phyloP scores from a whole-genome alignment of 2,113 vertebrate genomes.

The Vicugna pacos region DNA sequence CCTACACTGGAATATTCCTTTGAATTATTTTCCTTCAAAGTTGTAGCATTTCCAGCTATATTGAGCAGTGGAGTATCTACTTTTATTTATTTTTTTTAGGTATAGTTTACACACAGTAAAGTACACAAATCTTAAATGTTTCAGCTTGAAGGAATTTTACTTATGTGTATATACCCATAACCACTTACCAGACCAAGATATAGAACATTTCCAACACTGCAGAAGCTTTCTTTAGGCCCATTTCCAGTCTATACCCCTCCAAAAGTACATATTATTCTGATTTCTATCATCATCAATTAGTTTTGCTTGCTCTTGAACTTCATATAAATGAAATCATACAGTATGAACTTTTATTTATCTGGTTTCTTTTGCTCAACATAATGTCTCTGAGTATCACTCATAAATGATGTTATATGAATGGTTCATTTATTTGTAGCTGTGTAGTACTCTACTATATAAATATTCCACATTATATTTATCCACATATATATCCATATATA shows the following conservation, averaged over 20 bases:
- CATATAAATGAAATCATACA: not conserved
- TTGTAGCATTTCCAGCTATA: not conserved
- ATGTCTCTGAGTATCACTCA: not conserved
- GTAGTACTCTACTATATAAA: not conserved
- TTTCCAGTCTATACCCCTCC: not conserved
- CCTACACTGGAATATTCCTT: not conserved
- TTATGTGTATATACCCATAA: not conserved
- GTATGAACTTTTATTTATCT: not conserved
- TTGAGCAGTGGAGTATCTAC: not conserved
- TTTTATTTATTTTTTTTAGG: not conserved
- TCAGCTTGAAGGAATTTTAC: not conserved
- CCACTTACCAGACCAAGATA: not conserved
- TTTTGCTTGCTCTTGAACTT: slow-evolving; percentile 22
- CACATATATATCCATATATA: not conserved
- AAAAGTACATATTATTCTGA: not conserved
- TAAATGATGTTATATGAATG: not conserved
- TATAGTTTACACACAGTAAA: not conserved
- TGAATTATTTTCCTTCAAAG: slow-evolving; percentile 4
- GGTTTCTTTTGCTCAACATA: slow-evolving; percentile 24
- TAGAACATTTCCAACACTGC: not conserved
- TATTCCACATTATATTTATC: slow-evolving; percentile 7
- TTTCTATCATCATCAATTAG: not conserved
- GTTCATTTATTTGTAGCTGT: slow-evolving; percentile 19
- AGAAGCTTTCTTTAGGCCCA: not conserved
- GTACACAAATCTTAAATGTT: not conserved